A percentile compares a stretch with the other conserved stretches of the same genome.
Conservation (phyloP, 2,888 invertebrate species). For the Oxystoma pomonae region DNA sequence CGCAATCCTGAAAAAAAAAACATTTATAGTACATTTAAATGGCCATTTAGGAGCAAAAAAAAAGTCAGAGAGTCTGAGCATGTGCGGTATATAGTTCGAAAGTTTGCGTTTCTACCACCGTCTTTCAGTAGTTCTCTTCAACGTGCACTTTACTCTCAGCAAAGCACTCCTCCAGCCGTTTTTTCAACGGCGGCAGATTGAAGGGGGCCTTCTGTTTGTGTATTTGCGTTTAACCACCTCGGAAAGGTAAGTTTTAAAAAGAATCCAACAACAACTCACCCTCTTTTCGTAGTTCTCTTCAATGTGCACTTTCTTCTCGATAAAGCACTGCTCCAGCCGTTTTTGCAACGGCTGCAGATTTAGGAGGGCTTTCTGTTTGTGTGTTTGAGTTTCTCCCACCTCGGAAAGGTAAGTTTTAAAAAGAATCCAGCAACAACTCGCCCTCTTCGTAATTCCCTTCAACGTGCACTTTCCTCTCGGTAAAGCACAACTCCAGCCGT, state of each 20-base stretch:
- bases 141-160: constrained; percentile 71
- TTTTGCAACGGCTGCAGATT: constrained; percentile 75
- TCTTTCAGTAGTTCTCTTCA: constrained; percentile 78
- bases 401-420: no score
- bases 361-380: constrained; percentile 66
- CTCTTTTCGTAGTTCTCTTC: constrained; percentile 80
- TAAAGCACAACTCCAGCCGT: constrained; percentile 73
- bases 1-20: constrained; percentile 52
- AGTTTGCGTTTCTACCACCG: no score
- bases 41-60: no score
- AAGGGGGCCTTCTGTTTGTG: constrained; percentile 70
- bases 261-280: no score
- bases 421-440: no score
- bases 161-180: constrained; percentile 75
- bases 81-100: no score
- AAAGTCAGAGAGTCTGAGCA: not conserved
- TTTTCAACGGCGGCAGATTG: constrained; percentile 72
- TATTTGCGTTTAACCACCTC: constrained; percentile 75
- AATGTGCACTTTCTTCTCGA: constrained; percentile 70
- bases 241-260: constrained; percentile 79
- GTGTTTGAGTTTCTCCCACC: no score
- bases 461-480: constrained; percentile 70
- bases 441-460: constrained; percentile 80
- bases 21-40: no score
- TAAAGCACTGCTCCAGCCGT: constrained; percentile 73